These are phyloP conservation scores for Stictonetta naevosa DNA, from an alignment of 2,113 vertebrate genomes.

Conservation along the genomic window DNA sequence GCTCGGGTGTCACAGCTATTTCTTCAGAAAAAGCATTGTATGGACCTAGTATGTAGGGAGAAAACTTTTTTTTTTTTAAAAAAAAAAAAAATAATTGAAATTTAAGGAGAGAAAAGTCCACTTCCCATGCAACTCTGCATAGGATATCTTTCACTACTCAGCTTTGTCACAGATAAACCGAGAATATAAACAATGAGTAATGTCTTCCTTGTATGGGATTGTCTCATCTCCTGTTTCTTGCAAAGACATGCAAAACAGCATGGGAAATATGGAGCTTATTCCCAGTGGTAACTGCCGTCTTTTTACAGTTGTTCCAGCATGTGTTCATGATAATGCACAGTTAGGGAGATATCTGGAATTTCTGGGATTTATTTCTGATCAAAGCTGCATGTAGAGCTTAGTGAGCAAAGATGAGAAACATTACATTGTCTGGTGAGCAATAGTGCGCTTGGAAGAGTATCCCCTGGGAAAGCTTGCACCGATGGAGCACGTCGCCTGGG, in stretches of 20 bases:
- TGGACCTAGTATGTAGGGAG: neutral
- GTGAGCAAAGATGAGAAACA: neutral
- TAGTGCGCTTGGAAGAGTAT: rapidly evolving
- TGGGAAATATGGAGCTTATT: neutral
- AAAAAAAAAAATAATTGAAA: neutral
- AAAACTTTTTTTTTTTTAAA: neutral
- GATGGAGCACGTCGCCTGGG: rapidly evolving
- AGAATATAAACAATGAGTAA: neutral
- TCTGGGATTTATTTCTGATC: conserved; percentile 54
- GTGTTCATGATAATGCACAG: neutral
- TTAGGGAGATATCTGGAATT: conserved; percentile 34
- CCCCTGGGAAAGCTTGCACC: rapidly evolving
- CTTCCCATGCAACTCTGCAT: neutral
- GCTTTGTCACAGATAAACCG: neutral
- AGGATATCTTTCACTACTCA: neutral
- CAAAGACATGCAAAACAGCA: neutral
- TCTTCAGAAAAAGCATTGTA: neutral
- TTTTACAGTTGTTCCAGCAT: conserved; percentile 8
- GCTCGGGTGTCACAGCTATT: neutral
- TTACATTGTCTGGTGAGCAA: neutral
- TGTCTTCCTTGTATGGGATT: neutral
- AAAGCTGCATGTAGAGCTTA: neutral
- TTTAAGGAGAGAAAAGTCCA: neutral
- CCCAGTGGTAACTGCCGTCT: neutral
- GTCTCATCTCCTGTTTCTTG: neutral